Evolutionary conservation across 2,888 invertebrate species (phyloP), one percentile per base, ranked within the genome.

Genomic region (Spatulosminthurus flaviceps): DNA sequence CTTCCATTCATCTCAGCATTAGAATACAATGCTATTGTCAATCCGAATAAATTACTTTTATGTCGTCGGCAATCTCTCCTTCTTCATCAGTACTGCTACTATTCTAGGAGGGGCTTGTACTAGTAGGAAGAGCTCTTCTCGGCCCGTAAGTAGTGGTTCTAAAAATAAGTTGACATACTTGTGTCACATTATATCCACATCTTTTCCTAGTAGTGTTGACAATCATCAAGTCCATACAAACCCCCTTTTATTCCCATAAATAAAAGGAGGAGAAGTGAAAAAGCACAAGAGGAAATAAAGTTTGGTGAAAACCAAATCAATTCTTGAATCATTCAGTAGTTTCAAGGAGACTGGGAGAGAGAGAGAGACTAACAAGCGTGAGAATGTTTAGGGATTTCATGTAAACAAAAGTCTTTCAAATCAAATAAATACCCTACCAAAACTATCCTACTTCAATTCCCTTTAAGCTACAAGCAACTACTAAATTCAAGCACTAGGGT

Each of bases 31-130:
- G 51, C 51, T 51, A 51, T 51, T 51, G 51, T 51, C 51, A 51
- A 51, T 51, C 51, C 51, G 51, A 51, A 51, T 51, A 51, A 51
- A 51, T 51, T 51, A 51, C 51, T 51, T 51, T 51, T 51, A 51
- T 51, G 51, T 51, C 51, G n/a, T n/a, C 16, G 16, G n/a, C 16
- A 51, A 51, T 51, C 51, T 51, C 51, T 51, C n/a, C n/a, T 4
- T n/a, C 51, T n/a, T 51, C 34, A 51, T 51, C 51, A 51, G 51
- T 51, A 19, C 51, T n/a, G n/a, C n/a, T n/a, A n/a, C n/a, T n/a
- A n/a, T n/a, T n/a, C n/a, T n/a, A n/a, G n/a, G n/a, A n/a, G n/a
- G n/a, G 51, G n/a, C 51, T 51, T 51, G 34, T 51, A 51, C 9
- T 51, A n/a, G 51, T n/a, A n/a, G n/a, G n/a, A n/a, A n/a, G n/a